Percentiles rank a stretch among this genome's conserved stretches.
These are phyloP conservation scores for Prosopocoilus inquinatus DNA, from an alignment of 2,888 invertebrate species.

Conservation along the genomic window DNA sequence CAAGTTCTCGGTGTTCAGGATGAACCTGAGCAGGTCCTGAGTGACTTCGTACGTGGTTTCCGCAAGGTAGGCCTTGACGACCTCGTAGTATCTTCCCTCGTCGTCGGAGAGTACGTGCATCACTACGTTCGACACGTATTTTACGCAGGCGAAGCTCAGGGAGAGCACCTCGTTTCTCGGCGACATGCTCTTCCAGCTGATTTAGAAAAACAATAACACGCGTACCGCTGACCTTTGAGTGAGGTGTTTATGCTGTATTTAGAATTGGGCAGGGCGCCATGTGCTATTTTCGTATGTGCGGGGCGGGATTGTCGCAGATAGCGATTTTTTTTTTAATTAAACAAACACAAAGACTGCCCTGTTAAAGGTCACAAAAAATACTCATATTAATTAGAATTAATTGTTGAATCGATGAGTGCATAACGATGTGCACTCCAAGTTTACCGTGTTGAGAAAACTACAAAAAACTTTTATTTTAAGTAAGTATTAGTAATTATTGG, in stretches of 20 bases:
- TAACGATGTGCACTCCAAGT: too few relatives aligned
- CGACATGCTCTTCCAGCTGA: conserved; percentile 53
- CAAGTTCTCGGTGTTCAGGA: conserved; percentile 64
- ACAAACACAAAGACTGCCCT: too few relatives aligned
- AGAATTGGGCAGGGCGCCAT: conserved; percentile 10
- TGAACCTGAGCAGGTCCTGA: conserved; percentile 65
- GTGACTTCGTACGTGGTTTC: conserved; percentile 65
- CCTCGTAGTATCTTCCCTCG: conserved; percentile 52
- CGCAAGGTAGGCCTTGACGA: conserved; percentile 46
- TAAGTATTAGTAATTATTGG: too few relatives aligned
- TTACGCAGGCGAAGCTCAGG: conserved; percentile 60
- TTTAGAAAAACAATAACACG: conserved; percentile 16
- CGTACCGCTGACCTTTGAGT: conserved; percentile 13
- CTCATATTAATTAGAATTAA: too few relatives aligned
- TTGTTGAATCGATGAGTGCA: too few relatives aligned
- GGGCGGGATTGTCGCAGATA: too few relatives aligned
- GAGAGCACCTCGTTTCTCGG: conserved; percentile 62
- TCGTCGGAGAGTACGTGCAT: conserved; percentile 64
- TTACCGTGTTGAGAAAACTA: too few relatives aligned
- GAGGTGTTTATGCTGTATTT: conserved; percentile 3
- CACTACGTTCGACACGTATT: conserved; percentile 60
- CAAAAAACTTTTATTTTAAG: too few relatives aligned
- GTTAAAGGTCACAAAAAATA: too few relatives aligned
- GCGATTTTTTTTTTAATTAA: too few relatives aligned
- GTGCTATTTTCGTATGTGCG: neutral